Evolutionary conservation across 2,888 invertebrate species (phyloP).

Genomic region (Drosophila ustulata): DNA sequence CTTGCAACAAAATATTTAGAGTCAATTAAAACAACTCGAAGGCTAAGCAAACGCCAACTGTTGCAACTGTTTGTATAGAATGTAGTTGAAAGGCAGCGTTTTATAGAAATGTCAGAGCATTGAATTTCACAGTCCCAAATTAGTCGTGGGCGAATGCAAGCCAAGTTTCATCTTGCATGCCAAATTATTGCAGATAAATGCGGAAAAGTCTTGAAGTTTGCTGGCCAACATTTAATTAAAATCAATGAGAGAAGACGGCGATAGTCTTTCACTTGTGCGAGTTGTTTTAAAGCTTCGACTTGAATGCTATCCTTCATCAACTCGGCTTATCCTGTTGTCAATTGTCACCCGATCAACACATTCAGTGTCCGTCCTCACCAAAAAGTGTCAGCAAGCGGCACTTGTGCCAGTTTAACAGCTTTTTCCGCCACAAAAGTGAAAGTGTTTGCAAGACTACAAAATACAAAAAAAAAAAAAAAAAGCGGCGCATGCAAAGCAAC

Average conservation of each 20-base stretch:
- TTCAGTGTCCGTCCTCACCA: neutral
- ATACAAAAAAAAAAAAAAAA: neutral
- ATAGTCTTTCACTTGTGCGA: neutral
- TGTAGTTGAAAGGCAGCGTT: neutral
- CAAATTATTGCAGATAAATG: neutral
- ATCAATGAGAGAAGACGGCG: neutral
- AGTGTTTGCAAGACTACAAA: constrained; percentile 11
- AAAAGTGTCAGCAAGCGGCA: constrained; percentile 37
- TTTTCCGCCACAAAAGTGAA: constrained; percentile 36
- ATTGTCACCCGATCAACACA: constrained; percentile 31
- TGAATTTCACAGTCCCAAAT: neutral
- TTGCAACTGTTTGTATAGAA: constrained; percentile 5
- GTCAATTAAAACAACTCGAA: constrained; percentile 63
- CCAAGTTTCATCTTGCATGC: neutral
- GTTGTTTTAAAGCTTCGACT: neutral
- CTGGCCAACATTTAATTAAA: neutral
- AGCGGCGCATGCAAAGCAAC: constrained; percentile 43
- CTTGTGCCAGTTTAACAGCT: constrained; percentile 53
- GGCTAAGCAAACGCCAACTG: constrained; percentile 4
- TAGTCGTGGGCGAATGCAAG: neutral
- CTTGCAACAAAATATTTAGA: constrained; percentile 70
- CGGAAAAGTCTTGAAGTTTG: neutral
- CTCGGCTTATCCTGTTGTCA: constrained; percentile 12
- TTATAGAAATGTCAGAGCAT: constrained; percentile 5
- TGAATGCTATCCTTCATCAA: neutral